Percentiles rank a stretch among this genome's conserved stretches.
Evolutionary conservation across 2,113 vertebrate genomes (phyloP).

Genomic region (Daphoenositta chrysoptera): DNA sequence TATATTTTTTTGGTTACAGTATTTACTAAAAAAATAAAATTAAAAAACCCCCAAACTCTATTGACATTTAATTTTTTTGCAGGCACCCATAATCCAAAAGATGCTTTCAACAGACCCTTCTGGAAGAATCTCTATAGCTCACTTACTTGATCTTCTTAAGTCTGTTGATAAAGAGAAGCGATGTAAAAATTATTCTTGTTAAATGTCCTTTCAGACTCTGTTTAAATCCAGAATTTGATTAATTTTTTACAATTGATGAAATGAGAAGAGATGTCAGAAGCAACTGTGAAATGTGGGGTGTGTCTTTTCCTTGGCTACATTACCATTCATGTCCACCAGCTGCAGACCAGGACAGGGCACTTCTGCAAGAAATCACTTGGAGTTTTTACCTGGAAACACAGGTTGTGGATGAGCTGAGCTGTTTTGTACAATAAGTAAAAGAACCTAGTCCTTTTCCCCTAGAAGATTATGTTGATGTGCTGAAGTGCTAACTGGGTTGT

Average conservation of each 20-base stretch:
- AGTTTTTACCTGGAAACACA: background rate
- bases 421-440: background rate
- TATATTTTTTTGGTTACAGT: background rate
- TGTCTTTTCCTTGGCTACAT: background rate
- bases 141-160: background rate
- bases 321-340: background rate
- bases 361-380: background rate
- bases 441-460: background rate
- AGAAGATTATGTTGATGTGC: background rate
- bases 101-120: background rate
- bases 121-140: background rate
- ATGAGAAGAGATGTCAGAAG: background rate
- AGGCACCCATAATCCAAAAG: slow-evolving; percentile 11
- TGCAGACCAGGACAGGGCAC: background rate
- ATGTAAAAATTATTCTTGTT: background rate
- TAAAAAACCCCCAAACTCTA: background rate
- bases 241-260: background rate
- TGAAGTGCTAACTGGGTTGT: background rate
- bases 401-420: background rate
- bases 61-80: background rate
- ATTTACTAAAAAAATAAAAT: background rate
- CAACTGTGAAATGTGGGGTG: background rate
- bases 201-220: background rate
- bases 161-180: background rate
- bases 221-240: background rate